phyloP scores from a whole-genome alignment of 2,113 vertebrate species.

The Scortum barcoo region DNA sequence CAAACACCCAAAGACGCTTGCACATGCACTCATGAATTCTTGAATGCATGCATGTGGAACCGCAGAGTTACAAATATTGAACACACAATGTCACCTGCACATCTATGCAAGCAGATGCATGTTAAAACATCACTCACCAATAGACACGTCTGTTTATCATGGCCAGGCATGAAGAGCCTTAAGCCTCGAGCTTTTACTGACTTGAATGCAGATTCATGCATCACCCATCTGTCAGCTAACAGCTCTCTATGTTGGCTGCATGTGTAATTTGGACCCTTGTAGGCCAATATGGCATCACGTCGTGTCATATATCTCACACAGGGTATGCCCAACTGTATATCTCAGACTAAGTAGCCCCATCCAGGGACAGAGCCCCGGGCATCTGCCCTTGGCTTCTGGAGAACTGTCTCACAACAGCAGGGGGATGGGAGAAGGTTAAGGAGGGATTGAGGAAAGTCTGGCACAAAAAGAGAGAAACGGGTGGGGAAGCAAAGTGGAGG shows the following conservation, averaged over 20 bases:
- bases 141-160: slow-evolving; percentile 57
- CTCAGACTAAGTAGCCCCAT: slow-evolving; percentile 34
- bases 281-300: slow-evolving; percentile 40
- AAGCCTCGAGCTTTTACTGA: slow-evolving; percentile 51
- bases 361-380: slow-evolving; percentile 34
- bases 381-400: slow-evolving; percentile 46
- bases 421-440: slow-evolving; percentile 45
- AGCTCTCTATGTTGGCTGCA: slow-evolving; percentile 52
- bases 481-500: neutral
- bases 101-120: slow-evolving; percentile 19
- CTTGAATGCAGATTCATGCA: slow-evolving; percentile 68
- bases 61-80: slow-evolving; percentile 5
- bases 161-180: slow-evolving; percentile 40
- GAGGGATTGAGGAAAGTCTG: slow-evolving; percentile 13
- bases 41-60: slow-evolving; percentile 15
- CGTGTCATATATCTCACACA: slow-evolving; percentile 45
- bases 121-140: neutral
- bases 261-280: slow-evolving; percentile 55
- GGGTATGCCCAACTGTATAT: slow-evolving; percentile 51
- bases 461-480: neutral
- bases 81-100: neutral
- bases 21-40: slow-evolving; percentile 26
- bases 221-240: slow-evolving; percentile 74
- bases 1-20: slow-evolving; percentile 52
- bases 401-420: slow-evolving; percentile 39